Conservation (phyloP, 2,113 vertebrate genomes). For the Spizaetus ornatus region DNA sequence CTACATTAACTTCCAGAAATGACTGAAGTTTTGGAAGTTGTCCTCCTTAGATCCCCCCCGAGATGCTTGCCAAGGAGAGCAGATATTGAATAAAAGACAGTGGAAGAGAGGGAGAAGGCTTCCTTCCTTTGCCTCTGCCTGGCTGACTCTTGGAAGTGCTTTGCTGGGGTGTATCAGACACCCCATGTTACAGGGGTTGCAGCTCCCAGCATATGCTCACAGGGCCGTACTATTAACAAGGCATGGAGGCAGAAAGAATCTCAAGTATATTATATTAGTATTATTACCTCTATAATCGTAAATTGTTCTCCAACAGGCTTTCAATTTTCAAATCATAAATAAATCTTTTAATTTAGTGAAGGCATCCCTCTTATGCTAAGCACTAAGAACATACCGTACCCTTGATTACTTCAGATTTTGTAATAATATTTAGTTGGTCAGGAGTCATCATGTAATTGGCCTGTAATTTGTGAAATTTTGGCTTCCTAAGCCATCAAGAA, state of each 20-base stretch:
- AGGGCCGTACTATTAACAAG: rapidly evolving
- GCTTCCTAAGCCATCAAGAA: not conserved
- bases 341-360: not conserved
- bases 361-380: not conserved
- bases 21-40: not conserved
- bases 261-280: not conserved
- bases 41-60: not conserved
- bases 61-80: not conserved
- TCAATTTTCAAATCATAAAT: not conserved
- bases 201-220: not conserved
- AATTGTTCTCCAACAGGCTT: not conserved
- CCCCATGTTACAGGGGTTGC: rapidly evolving
- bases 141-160: not conserved
- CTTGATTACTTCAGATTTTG: not conserved
- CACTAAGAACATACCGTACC: not conserved
- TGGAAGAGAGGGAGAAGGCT: not conserved
- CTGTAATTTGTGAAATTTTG: not conserved
- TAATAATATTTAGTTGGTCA: not conserved
- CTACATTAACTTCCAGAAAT: not conserved
- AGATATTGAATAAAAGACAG: not conserved
- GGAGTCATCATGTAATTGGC: not conserved
- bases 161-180: rapidly evolving
- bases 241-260: not conserved
- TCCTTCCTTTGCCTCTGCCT: not conserved
- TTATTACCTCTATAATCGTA: not conserved